These are phyloP conservation scores for Myzus persicae DNA, from an alignment of 1,140 invertebrate species.

Conservation along the genomic window DNA sequence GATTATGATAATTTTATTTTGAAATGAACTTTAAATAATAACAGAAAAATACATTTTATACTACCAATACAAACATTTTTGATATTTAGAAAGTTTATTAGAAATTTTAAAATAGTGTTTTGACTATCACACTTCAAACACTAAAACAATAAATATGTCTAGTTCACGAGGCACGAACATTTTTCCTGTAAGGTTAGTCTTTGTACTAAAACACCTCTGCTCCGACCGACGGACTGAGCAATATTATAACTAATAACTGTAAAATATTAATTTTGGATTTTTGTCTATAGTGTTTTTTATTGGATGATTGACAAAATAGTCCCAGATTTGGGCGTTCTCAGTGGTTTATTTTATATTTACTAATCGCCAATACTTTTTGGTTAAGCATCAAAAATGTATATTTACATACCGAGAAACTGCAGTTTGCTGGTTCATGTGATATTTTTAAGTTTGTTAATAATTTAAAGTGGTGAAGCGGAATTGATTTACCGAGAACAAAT, in stretches of 20 bases:
- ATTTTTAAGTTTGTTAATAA: background rate
- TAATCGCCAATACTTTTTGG: background rate
- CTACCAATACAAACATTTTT: background rate
- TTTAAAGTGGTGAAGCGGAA: background rate
- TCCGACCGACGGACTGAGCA: background rate
- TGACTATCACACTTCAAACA: background rate
- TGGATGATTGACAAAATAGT: background rate
- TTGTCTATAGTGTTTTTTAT: background rate
- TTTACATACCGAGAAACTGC: background rate
- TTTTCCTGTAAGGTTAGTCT: background rate
- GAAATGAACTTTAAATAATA: too few species aligned
- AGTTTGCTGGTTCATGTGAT: background rate
- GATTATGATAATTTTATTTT: too few species aligned
- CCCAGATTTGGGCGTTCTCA: background rate
- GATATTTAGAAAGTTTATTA: background rate
- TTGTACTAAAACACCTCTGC: background rate
- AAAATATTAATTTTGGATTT: background rate
- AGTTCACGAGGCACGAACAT: background rate
- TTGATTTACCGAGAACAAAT: background rate
- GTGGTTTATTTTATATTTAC: background rate
- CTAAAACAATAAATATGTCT: background rate
- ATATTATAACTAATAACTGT: too few species aligned
- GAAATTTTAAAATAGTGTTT: background rate
- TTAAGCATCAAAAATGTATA: background rate
- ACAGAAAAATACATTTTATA: too few species aligned